phyloP scores from a whole-genome alignment of 2,797 vertebrate species.

The Mormyrus hasselquistii region DNA sequence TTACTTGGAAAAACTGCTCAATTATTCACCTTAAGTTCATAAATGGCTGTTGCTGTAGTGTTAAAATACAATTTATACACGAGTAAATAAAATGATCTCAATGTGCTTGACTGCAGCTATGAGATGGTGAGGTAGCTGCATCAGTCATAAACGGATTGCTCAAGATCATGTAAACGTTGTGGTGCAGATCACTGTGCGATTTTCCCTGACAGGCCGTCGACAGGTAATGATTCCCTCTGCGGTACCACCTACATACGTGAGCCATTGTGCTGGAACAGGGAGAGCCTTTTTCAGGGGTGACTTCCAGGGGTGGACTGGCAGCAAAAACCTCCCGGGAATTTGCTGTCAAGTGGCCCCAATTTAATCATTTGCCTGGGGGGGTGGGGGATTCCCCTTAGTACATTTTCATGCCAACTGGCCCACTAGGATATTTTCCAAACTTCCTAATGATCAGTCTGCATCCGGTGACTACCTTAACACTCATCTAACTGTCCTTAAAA shows the following conservation, averaged over 20 bases:
- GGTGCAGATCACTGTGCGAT: neutral
- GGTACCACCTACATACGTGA: neutral
- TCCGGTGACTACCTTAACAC: no score
- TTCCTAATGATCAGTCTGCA: neutral
- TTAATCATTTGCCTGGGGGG: neutral
- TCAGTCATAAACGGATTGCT: neutral
- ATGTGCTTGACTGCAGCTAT: neutral
- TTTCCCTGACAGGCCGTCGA: neutral
- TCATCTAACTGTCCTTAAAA: no score
- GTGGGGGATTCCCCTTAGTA: neutral
- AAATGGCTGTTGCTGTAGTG: slow-evolving; percentile 11
- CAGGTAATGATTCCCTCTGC: neutral
- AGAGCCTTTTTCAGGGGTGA: neutral
- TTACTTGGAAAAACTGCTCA: neutral
- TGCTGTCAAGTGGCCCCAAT: neutral
- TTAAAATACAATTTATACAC: neutral
- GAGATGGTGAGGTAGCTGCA: neutral
- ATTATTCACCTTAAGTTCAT: slow-evolving; percentile 6
- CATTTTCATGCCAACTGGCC: neutral
- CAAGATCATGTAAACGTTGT: neutral
- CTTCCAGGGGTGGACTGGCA: neutral
- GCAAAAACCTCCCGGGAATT: neutral
- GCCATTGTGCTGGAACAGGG: neutral
- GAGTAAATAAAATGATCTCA: neutral
- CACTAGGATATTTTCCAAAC: neutral